phyloP scores from a whole-genome alignment of 2,797 vertebrate species.

The Todus mexicanus region DNA sequence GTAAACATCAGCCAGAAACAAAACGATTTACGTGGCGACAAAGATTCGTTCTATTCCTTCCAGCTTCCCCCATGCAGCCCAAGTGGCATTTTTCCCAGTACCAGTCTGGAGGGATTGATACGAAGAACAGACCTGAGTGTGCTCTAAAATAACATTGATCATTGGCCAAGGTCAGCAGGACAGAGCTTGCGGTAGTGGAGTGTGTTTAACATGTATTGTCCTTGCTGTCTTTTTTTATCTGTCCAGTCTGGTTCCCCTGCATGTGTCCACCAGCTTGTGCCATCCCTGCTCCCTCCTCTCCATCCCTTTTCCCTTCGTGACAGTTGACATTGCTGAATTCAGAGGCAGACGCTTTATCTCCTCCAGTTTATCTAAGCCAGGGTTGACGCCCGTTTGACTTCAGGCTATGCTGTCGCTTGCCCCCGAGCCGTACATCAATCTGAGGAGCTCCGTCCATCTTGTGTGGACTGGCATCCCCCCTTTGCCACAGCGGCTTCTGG shows the following conservation, averaged over 20 bases:
- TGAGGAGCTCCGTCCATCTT: not conserved
- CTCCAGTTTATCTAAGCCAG: constrained; percentile 10
- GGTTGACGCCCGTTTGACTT: not conserved
- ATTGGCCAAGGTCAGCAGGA: constrained; percentile 47
- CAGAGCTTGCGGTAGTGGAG: not conserved
- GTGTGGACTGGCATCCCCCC: not conserved
- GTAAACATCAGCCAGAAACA: not conserved
- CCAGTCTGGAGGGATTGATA: not conserved
- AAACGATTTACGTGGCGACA: not conserved
- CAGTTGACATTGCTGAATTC: not conserved
- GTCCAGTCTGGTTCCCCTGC: not conserved
- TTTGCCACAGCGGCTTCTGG: not conserved
- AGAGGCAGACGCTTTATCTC: not conserved
- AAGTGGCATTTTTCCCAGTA: not conserved
- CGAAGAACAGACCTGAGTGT: not conserved
- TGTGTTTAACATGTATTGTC: not conserved
- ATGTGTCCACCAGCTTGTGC: not conserved
- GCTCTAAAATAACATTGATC: constrained; percentile 18
- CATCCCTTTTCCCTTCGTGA: not conserved
- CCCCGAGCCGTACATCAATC: constrained; percentile 22
- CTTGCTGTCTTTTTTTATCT: not conserved
- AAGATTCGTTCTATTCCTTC: not conserved
- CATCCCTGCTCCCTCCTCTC: not conserved
- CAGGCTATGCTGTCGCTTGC: not conserved
- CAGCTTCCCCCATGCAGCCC: not conserved